Percentiles rank a stretch among this genome's conserved stretches.
These are phyloP conservation scores for Apotomis turbidana DNA, from an alignment of 2,888 invertebrate species.

Conservation along the genomic window DNA sequence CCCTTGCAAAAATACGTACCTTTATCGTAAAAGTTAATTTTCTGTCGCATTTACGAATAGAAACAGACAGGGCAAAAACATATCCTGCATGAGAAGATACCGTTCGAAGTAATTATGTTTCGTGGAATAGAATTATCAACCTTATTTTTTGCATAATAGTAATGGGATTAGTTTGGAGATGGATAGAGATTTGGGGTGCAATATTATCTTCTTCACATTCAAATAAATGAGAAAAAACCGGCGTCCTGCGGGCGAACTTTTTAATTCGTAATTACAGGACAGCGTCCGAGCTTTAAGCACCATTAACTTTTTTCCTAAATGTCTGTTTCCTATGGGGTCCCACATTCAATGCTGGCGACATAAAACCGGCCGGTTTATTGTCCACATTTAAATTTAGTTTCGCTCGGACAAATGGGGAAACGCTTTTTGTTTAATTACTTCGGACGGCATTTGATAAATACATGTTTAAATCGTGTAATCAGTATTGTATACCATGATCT, in stretches of 20 bases:
- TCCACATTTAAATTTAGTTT: slow-evolving; percentile 68
- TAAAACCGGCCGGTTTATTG: slow-evolving; percentile 69
- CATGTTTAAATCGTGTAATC: too few species aligned
- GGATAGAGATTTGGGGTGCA: slow-evolving; percentile 65
- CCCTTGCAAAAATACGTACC: slow-evolving; percentile 43
- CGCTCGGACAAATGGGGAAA: slow-evolving; percentile 50
- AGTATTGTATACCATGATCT: neutral
- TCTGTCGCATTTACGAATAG: slow-evolving; percentile 66
- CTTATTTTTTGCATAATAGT: slow-evolving; percentile 49
- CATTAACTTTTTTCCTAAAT: slow-evolving; percentile 82
- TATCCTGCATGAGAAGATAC: slow-evolving; percentile 74
- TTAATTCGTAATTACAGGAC: slow-evolving; percentile 84
- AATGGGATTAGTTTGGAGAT: slow-evolving; percentile 45
- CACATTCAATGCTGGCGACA: slow-evolving; percentile 50
- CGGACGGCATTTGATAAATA: neutral
- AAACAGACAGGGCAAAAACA: slow-evolving; percentile 67
- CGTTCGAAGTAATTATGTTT: slow-evolving; percentile 74
- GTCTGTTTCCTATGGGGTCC: slow-evolving; percentile 69
- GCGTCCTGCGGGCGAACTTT: slow-evolving; percentile 78
- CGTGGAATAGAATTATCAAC: slow-evolving; percentile 51
- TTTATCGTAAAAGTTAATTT: slow-evolving; percentile 72
- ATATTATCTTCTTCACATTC: slow-evolving; percentile 78
- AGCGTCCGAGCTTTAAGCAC: slow-evolving; percentile 79
- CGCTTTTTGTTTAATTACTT: slow-evolving; percentile 45
- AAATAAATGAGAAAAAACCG: slow-evolving; percentile 81